Conservation (phyloP, 53 echinoderm and acorn worm species). For the Paracentrotus lividus region DNA sequence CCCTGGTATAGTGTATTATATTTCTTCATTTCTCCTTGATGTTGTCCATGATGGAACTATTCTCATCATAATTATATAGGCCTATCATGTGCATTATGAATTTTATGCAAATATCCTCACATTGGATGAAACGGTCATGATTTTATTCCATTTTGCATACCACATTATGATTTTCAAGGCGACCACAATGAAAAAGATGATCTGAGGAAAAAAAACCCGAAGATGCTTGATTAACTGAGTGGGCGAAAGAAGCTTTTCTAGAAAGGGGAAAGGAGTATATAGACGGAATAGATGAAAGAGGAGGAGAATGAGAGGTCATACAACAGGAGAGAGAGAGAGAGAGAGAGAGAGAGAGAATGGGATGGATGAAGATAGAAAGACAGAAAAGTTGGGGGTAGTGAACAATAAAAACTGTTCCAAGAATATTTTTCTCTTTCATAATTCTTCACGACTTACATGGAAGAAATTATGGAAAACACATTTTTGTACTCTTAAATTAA, state of each 20-base stretch:
- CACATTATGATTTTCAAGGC: no score
- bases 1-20: no score
- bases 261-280: neutral
- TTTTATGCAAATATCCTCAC: no score
- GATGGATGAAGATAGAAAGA: neutral
- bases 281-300: neutral
- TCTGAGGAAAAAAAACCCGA: no score
- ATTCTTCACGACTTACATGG: neutral
- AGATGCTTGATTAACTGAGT: neutral
- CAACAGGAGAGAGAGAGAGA: neutral
- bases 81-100: no score
- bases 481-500: neutral
- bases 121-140: no score
- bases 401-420: neutral
- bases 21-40: no score
- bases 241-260: neutral
- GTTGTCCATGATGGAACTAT: no score
- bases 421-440: neutral
- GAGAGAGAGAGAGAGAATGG: neutral
- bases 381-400: neutral
- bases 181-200: no score
- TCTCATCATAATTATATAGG: no score
- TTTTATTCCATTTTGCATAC: no score
- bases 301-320: neutral
- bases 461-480: neutral